Percentiles rank a stretch among this genome's conserved stretches.
Conservation (phyloP, 2,113 vertebrate species). For the Clarias macrocephalus region DNA sequence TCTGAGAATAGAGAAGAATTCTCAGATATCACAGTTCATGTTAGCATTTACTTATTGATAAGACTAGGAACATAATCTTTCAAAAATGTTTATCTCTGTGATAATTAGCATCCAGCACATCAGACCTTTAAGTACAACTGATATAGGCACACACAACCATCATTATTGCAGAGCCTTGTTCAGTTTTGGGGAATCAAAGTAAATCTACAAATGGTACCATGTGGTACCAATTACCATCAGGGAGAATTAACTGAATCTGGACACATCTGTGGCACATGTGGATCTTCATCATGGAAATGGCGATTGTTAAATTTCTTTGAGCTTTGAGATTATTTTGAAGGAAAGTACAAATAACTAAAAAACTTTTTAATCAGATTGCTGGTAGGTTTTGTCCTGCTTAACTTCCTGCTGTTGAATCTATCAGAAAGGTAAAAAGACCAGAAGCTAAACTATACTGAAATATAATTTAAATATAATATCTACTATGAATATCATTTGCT, state of each 20-base stretch:
- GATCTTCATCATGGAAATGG: constrained; percentile 66
- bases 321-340: constrained; percentile 60
- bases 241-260: constrained; percentile 44
- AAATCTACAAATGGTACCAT: constrained; percentile 57
- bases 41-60: background rate
- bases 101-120: background rate
- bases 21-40: background rate
- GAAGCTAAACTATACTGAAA: constrained; percentile 43
- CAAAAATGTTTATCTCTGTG: background rate
- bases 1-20: no score
- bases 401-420: constrained; percentile 42
- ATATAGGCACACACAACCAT: background rate
- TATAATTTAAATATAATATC: background rate
- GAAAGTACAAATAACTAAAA: constrained; percentile 45
- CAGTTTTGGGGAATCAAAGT: constrained; percentile 44
- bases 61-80: background rate
- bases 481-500: no score
- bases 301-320: constrained; percentile 66
- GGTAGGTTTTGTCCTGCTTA: constrained; percentile 39
- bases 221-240: constrained; percentile 57
- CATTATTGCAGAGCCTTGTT: constrained; percentile 23
- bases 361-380: constrained; percentile 68
- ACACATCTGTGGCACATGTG: constrained; percentile 66
- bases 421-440: constrained; percentile 54
- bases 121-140: background rate